A percentile compares a stretch with the other conserved stretches of the same genome.
phyloP scores from a whole-genome alignment of 2,797 vertebrate species.

The Myripristis jacobus region DNA sequence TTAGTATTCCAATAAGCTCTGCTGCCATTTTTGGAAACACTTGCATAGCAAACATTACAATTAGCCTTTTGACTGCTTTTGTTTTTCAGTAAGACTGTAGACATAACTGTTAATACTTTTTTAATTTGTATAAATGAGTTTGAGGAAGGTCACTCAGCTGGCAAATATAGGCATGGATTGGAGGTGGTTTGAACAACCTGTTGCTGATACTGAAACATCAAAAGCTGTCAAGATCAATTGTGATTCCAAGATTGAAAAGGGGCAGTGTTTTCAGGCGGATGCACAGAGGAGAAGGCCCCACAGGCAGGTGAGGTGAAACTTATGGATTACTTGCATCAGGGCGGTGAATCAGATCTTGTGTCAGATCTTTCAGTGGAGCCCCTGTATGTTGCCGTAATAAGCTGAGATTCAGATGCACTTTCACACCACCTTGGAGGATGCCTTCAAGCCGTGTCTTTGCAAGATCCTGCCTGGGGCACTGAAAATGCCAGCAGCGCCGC shows the following conservation, averaged over 20 bases:
- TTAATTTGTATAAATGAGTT: too few relatives aligned
- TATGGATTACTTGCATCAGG: conserved; percentile 22
- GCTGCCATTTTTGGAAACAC: too few relatives aligned
- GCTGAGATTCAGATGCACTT: conserved; percentile 49
- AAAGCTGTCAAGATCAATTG: too few relatives aligned
- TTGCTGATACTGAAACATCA: too few relatives aligned
- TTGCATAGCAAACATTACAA: too few relatives aligned
- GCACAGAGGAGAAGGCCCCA: conserved; percentile 9
- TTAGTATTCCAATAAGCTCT: too few relatives aligned
- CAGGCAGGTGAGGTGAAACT: conserved; percentile 15
- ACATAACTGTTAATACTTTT: too few relatives aligned
- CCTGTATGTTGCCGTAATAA: conserved; percentile 47
- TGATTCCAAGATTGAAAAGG: conserved; percentile 12
- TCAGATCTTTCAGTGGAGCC: conserved; percentile 42
- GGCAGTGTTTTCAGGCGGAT: conserved; percentile 12
- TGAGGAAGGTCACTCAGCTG: too few relatives aligned
- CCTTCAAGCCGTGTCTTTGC: conserved; percentile 48
- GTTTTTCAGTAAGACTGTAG: too few relatives aligned
- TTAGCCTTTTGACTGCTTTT: too few relatives aligned
- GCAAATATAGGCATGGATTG: too few relatives aligned
- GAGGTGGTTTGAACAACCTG: too few relatives aligned
- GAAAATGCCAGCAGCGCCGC: conserved; percentile 17
- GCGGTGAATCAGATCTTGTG: conserved; percentile 11
- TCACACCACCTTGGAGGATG: conserved; percentile 51
- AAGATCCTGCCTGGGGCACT: conserved; percentile 31